Evolutionary conservation across 2,888 invertebrate genomes (phyloP).

Genomic region (Busseola fusca): DNA sequence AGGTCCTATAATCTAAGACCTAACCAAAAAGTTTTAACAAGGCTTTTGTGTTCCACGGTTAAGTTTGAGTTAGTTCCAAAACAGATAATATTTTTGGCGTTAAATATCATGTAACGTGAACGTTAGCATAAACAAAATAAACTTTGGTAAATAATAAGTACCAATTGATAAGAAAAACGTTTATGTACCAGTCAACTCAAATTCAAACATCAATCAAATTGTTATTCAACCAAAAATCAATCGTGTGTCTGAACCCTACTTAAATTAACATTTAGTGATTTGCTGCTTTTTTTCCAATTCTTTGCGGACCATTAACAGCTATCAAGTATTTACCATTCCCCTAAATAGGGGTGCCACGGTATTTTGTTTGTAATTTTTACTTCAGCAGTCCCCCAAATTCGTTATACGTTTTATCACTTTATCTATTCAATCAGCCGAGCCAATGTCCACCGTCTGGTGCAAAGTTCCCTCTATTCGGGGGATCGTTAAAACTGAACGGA

Average conservation of each 20-base stretch:
- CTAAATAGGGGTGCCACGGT: slow-evolving; percentile 38
- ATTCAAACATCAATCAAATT: slow-evolving; percentile 44
- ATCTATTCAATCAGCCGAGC: slow-evolving; percentile 55
- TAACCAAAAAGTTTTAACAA: background rate
- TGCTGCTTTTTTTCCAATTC: slow-evolving; percentile 56
- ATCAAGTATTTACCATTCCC: slow-evolving; percentile 43
- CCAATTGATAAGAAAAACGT: background rate
- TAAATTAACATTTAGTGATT: slow-evolving; percentile 52
- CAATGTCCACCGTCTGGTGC: slow-evolving; percentile 43
- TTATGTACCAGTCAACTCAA: slow-evolving; percentile 21
- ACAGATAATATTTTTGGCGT: no score
- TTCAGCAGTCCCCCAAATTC: slow-evolving; percentile 43
- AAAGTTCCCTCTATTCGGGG: slow-evolving; percentile 41
- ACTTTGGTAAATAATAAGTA: background rate
- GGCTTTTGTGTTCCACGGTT: background rate
- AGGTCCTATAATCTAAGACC: no score
- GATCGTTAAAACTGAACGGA: slow-evolving; percentile 46
- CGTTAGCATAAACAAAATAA: background rate
- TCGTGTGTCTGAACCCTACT: slow-evolving; percentile 24
- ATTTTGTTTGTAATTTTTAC: slow-evolving; percentile 51
- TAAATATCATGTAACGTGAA: background rate
- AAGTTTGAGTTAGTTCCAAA: background rate
- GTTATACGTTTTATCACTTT: slow-evolving; percentile 46
- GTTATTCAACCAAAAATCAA: slow-evolving; percentile 46
- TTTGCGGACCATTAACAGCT: slow-evolving; percentile 47